These are phyloP conservation scores for Setophaga petechia DNA, from an alignment of 2,113 vertebrate species.

Conservation along the genomic window DNA sequence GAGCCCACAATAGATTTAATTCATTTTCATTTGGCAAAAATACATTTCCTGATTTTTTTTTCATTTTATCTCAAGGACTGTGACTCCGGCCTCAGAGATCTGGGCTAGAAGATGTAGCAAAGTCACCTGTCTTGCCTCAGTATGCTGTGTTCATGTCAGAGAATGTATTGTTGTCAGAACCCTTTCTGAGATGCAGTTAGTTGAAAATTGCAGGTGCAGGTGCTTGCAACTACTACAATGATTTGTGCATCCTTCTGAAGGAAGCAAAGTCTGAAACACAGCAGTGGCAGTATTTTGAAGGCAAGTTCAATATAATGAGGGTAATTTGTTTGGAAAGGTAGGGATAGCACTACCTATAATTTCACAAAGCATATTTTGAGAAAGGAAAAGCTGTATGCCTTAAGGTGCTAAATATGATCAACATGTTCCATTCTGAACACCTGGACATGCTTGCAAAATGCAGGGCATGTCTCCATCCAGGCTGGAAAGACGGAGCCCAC, in stretches of 20 bases:
- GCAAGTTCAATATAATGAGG: not conserved
- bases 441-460: not conserved
- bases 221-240: not conserved
- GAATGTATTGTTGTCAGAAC: not conserved
- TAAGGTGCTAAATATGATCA: not conserved
- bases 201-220: not conserved
- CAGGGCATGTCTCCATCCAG: no score
- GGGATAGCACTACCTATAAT: not conserved
- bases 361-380: not conserved
- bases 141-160: not conserved
- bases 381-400: not conserved
- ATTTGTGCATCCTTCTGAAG: not conserved
- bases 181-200: not conserved
- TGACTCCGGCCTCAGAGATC: not conserved
- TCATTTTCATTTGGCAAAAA: not conserved
- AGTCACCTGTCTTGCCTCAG: not conserved
- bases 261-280: not conserved
- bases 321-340: not conserved
- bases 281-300: not conserved
- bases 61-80: not conserved
- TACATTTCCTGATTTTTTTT: not conserved
- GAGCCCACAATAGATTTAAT: not conserved
- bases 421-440: not conserved
- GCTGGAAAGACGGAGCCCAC: not conserved
- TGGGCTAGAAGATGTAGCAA: not conserved